Percentiles rank a stretch among this genome's conserved stretches.
phyloP scores from a whole-genome alignment of 2,797 vertebrate genomes.

The Octomys mimax region DNA sequence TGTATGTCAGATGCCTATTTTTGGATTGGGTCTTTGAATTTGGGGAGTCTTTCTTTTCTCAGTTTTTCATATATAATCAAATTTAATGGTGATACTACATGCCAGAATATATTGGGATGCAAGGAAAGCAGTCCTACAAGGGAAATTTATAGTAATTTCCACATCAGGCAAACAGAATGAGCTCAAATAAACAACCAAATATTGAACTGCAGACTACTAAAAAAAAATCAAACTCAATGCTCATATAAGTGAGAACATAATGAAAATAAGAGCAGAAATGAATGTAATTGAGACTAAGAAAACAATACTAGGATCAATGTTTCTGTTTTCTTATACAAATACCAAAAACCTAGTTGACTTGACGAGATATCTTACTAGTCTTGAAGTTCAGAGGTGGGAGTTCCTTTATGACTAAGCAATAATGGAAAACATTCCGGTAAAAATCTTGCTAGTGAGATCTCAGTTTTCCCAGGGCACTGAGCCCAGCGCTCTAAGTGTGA shows the following conservation, averaged over 20 bases:
- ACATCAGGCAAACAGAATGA: background rate
- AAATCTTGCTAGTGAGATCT: constrained; percentile 24
- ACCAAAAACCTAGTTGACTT: background rate
- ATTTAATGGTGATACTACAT: background rate
- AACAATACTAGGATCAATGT: background rate
- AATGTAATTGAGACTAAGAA: background rate
- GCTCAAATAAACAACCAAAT: background rate
- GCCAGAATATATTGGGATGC: background rate
- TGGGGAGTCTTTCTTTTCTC: background rate
- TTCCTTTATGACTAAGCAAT: background rate
- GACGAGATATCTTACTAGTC: background rate
- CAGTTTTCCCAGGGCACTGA: background rate
- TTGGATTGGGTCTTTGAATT: background rate
- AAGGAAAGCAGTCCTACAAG: background rate
- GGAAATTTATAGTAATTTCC: background rate
- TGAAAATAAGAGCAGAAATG: background rate
- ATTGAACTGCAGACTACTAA: background rate
- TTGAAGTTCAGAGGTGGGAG: background rate
- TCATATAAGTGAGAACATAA: background rate
- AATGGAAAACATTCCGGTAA: background rate
- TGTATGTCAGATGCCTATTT: background rate
- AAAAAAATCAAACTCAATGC: background rate
- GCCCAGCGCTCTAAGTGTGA: background rate
- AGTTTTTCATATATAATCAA: background rate
- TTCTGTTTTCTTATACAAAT: background rate